Percentiles rank a stretch among this genome's conserved stretches.
These are phyloP conservation scores for Scolopax rusticola DNA, from an alignment of 2,797 vertebrate genomes.

Conservation along the genomic window DNA sequence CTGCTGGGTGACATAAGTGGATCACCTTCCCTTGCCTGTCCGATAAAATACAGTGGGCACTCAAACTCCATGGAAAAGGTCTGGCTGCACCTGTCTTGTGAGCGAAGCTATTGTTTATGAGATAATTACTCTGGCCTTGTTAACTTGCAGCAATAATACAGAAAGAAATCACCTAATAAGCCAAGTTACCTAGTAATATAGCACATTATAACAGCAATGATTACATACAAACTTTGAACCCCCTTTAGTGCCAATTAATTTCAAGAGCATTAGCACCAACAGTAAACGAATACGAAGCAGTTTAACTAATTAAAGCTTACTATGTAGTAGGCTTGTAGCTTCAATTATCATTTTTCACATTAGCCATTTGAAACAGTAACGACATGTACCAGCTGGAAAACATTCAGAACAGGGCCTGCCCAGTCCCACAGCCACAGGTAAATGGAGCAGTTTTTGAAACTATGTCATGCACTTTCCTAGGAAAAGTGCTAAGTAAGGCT, in stretches of 20 bases:
- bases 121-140: slow-evolving; percentile 35
- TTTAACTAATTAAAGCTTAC: slow-evolving; percentile 65
- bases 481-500: slow-evolving; percentile 64
- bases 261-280: slow-evolving; percentile 68
- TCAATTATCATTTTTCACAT: slow-evolving; percentile 56
- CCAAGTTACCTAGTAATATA: slow-evolving; percentile 51
- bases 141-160: slow-evolving; percentile 23
- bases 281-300: slow-evolving; percentile 39
- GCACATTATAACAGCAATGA: slow-evolving; percentile 37
- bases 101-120: slow-evolving; percentile 15
- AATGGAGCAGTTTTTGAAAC: slow-evolving; percentile 9
- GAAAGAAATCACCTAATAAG: slow-evolving; percentile 55
- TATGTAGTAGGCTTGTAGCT: slow-evolving; percentile 16
- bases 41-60: neutral
- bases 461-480: slow-evolving; percentile 38
- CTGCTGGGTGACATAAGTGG: neutral
- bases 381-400: slow-evolving; percentile 29
- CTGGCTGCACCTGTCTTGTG: neutral
- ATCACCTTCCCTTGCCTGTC: neutral
- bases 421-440: slow-evolving; percentile 59
- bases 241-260: slow-evolving; percentile 59
- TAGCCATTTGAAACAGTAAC: slow-evolving; percentile 37
- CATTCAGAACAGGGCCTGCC: neutral
- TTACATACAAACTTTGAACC: slow-evolving; percentile 52
- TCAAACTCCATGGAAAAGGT: neutral